phyloP scores from a whole-genome alignment of 2,113 vertebrate species.

The Epinephelus fuscoguttatus region DNA sequence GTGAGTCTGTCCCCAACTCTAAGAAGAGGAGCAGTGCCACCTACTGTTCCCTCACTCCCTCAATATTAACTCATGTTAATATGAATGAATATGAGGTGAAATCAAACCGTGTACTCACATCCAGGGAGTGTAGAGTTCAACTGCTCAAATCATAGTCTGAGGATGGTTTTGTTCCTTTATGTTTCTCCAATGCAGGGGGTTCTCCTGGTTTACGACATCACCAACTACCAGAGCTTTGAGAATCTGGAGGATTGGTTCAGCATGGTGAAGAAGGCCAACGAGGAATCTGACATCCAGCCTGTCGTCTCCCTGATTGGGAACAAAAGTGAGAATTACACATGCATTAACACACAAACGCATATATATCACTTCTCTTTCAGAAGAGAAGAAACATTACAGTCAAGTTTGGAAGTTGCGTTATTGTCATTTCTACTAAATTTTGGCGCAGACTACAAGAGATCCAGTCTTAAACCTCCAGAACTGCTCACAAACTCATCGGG shows the following conservation, averaged over 20 bases:
- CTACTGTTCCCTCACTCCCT: slow-evolving; percentile 74
- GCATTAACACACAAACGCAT: slow-evolving; percentile 4
- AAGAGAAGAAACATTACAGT: not conserved
- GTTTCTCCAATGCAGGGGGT: slow-evolving; percentile 86
- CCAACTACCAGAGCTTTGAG: slow-evolving; percentile 98
- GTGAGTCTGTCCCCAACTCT: slow-evolving; percentile 41
- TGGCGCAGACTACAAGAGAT: too few species aligned
- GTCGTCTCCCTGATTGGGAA: slow-evolving; percentile 96
- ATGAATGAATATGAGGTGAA: slow-evolving; percentile 13
- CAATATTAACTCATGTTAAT: slow-evolving; percentile 12
- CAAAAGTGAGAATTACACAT: slow-evolving; percentile 91
- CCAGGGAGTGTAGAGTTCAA: not conserved
- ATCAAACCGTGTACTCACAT: not conserved
- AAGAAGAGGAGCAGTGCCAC: slow-evolving; percentile 79
- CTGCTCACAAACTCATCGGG: too few species aligned
- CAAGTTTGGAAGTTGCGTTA: not conserved
- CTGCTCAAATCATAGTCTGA: slow-evolving; percentile 6
- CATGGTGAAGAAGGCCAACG: slow-evolving; percentile 94
- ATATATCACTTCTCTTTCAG: not conserved
- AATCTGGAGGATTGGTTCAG: slow-evolving; percentile 97
- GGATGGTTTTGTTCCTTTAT: not conserved
- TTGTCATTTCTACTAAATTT: not conserved
- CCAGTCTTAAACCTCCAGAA: too few species aligned
- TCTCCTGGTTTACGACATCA: slow-evolving; percentile 98
- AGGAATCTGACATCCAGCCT: slow-evolving; percentile 93